Conservation (phyloP, 2,888 invertebrate species). For the Dryomyza anilis region DNA sequence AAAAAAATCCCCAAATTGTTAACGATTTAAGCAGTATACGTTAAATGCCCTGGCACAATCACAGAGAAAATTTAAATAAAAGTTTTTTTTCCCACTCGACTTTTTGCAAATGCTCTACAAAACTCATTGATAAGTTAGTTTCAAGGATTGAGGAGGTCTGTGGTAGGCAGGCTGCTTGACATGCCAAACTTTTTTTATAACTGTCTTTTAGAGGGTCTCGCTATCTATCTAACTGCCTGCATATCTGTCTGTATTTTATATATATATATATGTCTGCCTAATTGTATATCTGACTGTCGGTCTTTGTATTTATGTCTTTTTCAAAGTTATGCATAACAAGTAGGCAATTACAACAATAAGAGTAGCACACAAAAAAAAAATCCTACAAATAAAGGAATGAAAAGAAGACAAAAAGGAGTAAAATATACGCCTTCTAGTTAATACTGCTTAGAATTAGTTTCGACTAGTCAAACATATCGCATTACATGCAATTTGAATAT, state of each 20-base stretch:
- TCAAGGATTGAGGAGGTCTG: not conserved
- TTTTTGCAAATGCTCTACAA: too few species aligned
- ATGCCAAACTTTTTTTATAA: not conserved
- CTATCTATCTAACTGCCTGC: not conserved
- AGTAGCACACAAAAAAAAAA: not conserved
- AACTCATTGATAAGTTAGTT: too few species aligned
- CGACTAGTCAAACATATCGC: too few species aligned
- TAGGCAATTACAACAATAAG: slow-evolving; percentile 2
- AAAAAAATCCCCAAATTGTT: not conserved
- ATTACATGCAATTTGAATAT: too few species aligned
- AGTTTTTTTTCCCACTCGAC: too few species aligned
- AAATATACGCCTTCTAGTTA: too few species aligned
- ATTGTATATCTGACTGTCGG: not conserved
- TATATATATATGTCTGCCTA: too few species aligned
- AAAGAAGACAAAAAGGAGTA: too few species aligned
- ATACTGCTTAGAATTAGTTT: too few species aligned
- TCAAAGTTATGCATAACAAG: slow-evolving; percentile 7
- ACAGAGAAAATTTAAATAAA: too few species aligned
- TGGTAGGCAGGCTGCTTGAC: not conserved
- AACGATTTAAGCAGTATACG: not conserved
- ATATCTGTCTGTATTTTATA: not conserved
- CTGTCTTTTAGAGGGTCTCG: not conserved
- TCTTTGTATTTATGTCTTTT: not conserved
- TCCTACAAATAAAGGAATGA: too few species aligned
- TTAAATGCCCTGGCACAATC: not conserved